Percentiles rank a stretch among this genome's conserved stretches.
Conservation (phyloP, 1,140 invertebrate species). For the Listronotus oregonensis region DNA sequence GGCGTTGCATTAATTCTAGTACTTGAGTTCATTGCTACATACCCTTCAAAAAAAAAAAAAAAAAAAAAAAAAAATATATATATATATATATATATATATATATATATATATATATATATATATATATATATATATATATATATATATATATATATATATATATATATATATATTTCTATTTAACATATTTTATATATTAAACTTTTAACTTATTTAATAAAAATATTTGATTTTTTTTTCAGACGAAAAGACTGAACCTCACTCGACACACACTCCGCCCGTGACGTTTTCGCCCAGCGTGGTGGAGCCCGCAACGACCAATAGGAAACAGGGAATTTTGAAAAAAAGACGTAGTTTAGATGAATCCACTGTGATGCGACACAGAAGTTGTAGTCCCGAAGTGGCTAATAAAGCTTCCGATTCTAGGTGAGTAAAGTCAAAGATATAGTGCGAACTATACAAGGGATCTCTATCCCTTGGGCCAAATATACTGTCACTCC, state of each 20-base stretch:
- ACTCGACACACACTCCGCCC: slow-evolving; percentile 63
- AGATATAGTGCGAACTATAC: not conserved
- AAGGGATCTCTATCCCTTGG: not conserved
- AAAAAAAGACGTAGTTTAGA: slow-evolving; percentile 81
- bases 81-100: too few relatives aligned
- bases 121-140: too few relatives aligned
- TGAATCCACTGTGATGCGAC: slow-evolving; percentile 72
- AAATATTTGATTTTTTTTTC: not conserved
- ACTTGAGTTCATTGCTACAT: too few relatives aligned
- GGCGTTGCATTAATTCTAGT: too few relatives aligned
- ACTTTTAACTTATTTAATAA: too few relatives aligned
- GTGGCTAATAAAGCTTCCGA: slow-evolving; percentile 64
- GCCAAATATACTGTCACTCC: too few relatives aligned
- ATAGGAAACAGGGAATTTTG: slow-evolving; percentile 72
- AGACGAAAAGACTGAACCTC: slow-evolving; percentile 56
- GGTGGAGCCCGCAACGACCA: slow-evolving; percentile 63
- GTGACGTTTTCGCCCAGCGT: slow-evolving; percentile 73
- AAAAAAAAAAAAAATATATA: too few relatives aligned
- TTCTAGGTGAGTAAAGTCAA: slow-evolving; percentile 30
- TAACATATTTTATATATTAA: too few relatives aligned
- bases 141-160: too few relatives aligned
- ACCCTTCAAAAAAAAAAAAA: too few relatives aligned
- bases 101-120: too few relatives aligned
- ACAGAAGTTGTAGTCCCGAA: slow-evolving; percentile 71
- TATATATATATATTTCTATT: too few relatives aligned